phyloP scores from a whole-genome alignment of 2,888 invertebrate species.

The Eupithecia pulchellata region DNA sequence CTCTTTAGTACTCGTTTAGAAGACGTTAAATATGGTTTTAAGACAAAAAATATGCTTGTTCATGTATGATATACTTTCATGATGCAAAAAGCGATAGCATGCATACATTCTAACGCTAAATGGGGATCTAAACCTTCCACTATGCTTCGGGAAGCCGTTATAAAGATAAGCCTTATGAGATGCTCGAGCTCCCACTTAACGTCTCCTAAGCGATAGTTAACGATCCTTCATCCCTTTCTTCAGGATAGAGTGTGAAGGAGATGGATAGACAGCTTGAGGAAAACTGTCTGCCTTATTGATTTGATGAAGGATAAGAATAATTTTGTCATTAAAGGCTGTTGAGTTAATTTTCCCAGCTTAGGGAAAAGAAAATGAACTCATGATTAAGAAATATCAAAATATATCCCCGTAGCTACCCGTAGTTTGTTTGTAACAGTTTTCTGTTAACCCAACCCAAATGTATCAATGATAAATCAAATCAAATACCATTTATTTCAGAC shows the following conservation, averaged over 20 bases:
- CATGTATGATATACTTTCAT: too few relatives aligned
- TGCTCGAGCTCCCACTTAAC: slow-evolving; percentile 30
- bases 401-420: too few relatives aligned
- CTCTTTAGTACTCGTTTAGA: background rate
- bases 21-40: too few relatives aligned
- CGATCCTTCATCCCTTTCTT: slow-evolving; percentile 36
- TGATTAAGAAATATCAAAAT: background rate
- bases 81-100: background rate
- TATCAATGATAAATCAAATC: too few relatives aligned
- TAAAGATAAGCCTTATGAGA: slow-evolving; percentile 27
- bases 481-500: too few relatives aligned
- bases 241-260: slow-evolving; percentile 15
- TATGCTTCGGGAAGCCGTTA: slow-evolving; percentile 1
- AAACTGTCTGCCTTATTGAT: slow-evolving; percentile 19
- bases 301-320: slow-evolving; percentile 9
- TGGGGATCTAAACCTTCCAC: background rate
- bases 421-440: too few relatives aligned
- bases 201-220: slow-evolving; percentile 43
- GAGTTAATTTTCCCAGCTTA: background rate
- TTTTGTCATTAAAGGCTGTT: slow-evolving; percentile 1
- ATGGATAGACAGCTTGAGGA: slow-evolving; percentile 8
- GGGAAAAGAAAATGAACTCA: background rate
- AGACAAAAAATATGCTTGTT: background rate
- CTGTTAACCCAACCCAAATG: too few relatives aligned
- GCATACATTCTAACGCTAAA: background rate